A percentile compares a stretch with the other conserved stretches of the same genome.
phyloP scores from a whole-genome alignment of 2,888 invertebrate genomes.

The Nineta flava region DNA sequence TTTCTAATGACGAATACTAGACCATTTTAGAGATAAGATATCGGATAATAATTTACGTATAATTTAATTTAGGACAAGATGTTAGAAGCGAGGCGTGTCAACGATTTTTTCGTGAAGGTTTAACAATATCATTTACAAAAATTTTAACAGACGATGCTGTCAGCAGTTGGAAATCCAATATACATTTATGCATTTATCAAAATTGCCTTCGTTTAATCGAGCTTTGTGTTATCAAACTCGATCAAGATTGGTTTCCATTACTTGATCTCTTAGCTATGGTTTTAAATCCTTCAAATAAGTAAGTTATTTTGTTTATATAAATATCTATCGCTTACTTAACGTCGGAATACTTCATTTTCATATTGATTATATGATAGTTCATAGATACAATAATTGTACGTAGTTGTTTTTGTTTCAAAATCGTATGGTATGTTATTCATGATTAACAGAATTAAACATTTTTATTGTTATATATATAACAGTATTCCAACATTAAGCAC shows the following conservation, averaged over 20 bases:
- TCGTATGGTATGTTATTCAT: too few species aligned
- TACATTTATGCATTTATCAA: constrained; percentile 86
- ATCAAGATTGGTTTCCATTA: constrained; percentile 80
- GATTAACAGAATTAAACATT: too few species aligned
- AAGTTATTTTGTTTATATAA: constrained; percentile 23
- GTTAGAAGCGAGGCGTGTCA: constrained; percentile 80
- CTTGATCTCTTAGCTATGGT: constrained; percentile 85
- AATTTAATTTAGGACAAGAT: constrained; percentile 53
- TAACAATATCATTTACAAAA: constrained; percentile 89
- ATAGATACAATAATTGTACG: too few species aligned
- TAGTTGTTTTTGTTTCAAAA: too few species aligned
- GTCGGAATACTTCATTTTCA: background rate
- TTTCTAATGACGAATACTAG: too few species aligned
- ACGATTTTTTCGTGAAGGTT: constrained; percentile 85
- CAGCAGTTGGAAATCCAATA: constrained; percentile 93
- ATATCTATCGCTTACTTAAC: background rate
- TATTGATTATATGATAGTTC: too few species aligned
- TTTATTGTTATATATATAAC: too few species aligned
- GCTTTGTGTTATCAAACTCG: constrained; percentile 80
- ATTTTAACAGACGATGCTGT: constrained; percentile 96
- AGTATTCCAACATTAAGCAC: too few species aligned
- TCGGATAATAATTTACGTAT: background rate
- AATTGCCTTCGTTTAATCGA: constrained; percentile 87
- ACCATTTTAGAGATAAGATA: background rate
- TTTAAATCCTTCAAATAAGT: constrained; percentile 91